Evolutionary conservation across 1,140 invertebrate genomes (phyloP).

Genomic region (Drosophila parvula): DNA sequence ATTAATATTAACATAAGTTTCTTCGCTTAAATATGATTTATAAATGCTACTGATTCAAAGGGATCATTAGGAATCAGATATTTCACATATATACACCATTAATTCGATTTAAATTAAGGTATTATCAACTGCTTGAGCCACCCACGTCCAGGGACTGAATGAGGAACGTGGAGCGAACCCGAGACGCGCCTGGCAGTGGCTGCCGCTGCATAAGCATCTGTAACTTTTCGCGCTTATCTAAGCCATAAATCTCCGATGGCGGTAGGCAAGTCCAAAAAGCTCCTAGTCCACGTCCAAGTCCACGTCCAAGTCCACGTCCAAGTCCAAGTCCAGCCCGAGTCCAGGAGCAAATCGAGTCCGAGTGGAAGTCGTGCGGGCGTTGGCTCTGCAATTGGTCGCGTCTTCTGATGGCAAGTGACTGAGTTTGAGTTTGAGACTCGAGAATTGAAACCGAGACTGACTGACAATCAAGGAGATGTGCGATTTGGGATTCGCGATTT

Average conservation of each 20-base stretch:
- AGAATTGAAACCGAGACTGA: conserved; percentile 57
- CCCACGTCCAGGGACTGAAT: conserved; percentile 56
- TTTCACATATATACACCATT: neutral
- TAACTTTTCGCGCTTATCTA: conserved; percentile 81
- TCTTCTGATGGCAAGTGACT: conserved; percentile 65
- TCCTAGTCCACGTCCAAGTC: conserved; percentile 39
- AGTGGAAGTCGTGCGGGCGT: conserved; percentile 75
- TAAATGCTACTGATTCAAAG: neutral
- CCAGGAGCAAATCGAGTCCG: conserved; percentile 52
- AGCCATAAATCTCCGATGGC: conserved; percentile 81
- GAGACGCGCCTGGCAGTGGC: conserved; percentile 69
- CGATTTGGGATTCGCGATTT: conserved; percentile 47
- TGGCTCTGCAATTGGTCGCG: conserved; percentile 57
- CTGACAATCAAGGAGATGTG: conserved; percentile 70
- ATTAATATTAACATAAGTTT: no score
- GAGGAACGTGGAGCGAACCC: conserved; percentile 50
- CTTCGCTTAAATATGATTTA: neutral
- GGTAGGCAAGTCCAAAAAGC: conserved; percentile 72
- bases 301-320: conserved; percentile 36
- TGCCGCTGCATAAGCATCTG: conserved; percentile 81
- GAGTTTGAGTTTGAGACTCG: conserved; percentile 22
- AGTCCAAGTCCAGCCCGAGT: conserved; percentile 45
- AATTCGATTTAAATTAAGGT: neutral
- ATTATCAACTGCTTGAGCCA: conserved; percentile 17
- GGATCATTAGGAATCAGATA: neutral